Evolutionary conservation across 2,797 vertebrate genomes (phyloP).

Genomic region (Oreonectes daqikongensis): DNA sequence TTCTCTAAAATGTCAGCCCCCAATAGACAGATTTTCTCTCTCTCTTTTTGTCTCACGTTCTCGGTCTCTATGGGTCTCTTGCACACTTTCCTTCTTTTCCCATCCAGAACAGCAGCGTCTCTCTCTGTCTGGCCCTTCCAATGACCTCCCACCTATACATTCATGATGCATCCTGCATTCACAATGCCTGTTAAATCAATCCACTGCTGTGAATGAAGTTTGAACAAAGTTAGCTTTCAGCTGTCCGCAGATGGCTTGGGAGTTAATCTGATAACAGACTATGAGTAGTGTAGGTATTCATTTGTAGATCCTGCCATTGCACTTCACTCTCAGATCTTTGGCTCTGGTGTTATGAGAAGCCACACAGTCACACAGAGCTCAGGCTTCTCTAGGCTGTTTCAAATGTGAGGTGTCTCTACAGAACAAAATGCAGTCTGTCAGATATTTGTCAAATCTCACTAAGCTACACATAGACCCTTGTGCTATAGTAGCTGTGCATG

Average conservation of each 20-base stretch:
- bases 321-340: slow-evolving; percentile 60
- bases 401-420: neutral
- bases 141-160: slow-evolving; percentile 58
- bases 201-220: slow-evolving; percentile 48
- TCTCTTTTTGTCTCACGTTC: neutral
- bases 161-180: slow-evolving; percentile 65
- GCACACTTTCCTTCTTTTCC: neutral
- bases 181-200: slow-evolving; percentile 51
- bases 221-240: slow-evolving; percentile 61
- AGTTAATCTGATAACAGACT: slow-evolving; percentile 61
- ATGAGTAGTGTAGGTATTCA: slow-evolving; percentile 61
- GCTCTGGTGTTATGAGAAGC: slow-evolving; percentile 58
- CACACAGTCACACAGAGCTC: slow-evolving; percentile 55
- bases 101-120: slow-evolving; percentile 32
- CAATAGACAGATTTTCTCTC: too few relatives aligned
- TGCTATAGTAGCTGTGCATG: neutral
- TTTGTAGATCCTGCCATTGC: slow-evolving; percentile 65
- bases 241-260: slow-evolving; percentile 35
- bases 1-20: neutral
- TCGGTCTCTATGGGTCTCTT: neutral
- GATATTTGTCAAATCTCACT: neutral
- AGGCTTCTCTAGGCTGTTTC: neutral
- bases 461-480: neutral
- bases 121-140: slow-evolving; percentile 25
- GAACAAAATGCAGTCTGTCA: neutral